Conservation (phyloP, 2,113 vertebrate genomes). For the Arenaria interpres region DNA sequence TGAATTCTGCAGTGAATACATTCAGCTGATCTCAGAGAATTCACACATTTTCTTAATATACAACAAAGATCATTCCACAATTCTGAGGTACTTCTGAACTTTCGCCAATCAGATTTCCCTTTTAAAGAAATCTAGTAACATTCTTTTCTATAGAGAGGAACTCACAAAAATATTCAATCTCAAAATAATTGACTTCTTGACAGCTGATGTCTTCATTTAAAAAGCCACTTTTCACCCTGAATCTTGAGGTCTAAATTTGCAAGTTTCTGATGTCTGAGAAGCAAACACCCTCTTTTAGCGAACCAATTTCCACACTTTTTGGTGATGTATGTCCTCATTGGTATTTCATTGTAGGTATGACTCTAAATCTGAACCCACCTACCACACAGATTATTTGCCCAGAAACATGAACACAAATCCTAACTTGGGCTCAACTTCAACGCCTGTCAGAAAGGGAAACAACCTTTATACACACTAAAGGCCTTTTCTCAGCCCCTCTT, state of each 20-base stretch:
- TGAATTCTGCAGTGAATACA: background rate
- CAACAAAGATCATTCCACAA: background rate
- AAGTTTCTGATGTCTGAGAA: background rate
- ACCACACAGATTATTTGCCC: background rate
- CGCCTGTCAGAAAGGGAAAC: background rate
- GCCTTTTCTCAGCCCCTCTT: background rate
- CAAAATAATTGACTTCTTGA: background rate
- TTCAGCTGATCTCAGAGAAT: background rate
- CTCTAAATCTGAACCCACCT: background rate
- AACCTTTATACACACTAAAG: background rate
- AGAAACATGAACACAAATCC: background rate
- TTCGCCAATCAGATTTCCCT: background rate
- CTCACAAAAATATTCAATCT: background rate
- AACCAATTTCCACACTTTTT: background rate
- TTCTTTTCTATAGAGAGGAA: background rate
- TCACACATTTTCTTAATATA: background rate
- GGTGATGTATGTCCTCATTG: background rate
- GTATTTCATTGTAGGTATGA: background rate
- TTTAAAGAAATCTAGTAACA: background rate
- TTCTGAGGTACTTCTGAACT: background rate
- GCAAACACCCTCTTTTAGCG: background rate
- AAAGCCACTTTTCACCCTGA: background rate
- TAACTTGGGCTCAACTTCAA: background rate
- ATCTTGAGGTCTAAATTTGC: background rate
- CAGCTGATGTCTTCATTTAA: background rate